Conservation (phyloP, 2,113 vertebrate genomes). For the Elephas maximus region DNA sequence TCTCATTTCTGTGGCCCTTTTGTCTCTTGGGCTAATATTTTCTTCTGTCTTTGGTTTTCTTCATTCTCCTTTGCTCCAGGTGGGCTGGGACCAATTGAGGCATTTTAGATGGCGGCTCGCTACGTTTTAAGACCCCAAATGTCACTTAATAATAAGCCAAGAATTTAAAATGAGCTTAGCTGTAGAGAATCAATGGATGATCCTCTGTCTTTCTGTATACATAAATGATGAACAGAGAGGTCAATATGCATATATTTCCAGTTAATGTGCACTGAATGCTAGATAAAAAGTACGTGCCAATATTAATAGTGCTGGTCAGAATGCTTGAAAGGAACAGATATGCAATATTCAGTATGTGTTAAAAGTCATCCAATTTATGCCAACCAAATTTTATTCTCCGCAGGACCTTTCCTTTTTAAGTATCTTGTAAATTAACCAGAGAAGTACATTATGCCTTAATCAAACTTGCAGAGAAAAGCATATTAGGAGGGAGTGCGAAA, state of each 20-base stretch:
- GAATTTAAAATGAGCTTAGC: slow-evolving; percentile 52
- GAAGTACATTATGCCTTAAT: not conserved
- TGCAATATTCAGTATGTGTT: not conserved
- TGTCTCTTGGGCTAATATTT: too few relatives aligned
- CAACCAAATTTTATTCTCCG: not conserved
- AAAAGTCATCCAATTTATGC: not conserved
- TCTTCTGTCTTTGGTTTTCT: too few relatives aligned
- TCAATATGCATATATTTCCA: not conserved
- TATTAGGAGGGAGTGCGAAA: not conserved
- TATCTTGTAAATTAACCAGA: slow-evolving; percentile 1
- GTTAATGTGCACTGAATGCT: slow-evolving; percentile 32
- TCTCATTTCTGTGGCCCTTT: too few relatives aligned
- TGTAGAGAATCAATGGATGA: slow-evolving; percentile 52
- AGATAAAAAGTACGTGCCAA: slow-evolving; percentile 34
- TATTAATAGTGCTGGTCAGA: slow-evolving; percentile 38
- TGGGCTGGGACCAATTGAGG: too few relatives aligned
- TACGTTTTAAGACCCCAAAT: too few relatives aligned
- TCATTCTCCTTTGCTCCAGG: too few relatives aligned
- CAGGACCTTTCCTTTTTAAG: not conserved
- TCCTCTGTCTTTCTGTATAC: slow-evolving; percentile 37
- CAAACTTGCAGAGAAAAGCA: not conserved
- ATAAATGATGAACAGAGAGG: slow-evolving; percentile 61
- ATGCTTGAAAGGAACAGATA: slow-evolving; percentile 13
- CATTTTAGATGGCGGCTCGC: too few relatives aligned
- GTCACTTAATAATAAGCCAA: too few relatives aligned